Percentiles rank a stretch among this genome's conserved stretches.
Conservation (phyloP, 2,797 vertebrate species). For the Enoplosus armatus region DNA sequence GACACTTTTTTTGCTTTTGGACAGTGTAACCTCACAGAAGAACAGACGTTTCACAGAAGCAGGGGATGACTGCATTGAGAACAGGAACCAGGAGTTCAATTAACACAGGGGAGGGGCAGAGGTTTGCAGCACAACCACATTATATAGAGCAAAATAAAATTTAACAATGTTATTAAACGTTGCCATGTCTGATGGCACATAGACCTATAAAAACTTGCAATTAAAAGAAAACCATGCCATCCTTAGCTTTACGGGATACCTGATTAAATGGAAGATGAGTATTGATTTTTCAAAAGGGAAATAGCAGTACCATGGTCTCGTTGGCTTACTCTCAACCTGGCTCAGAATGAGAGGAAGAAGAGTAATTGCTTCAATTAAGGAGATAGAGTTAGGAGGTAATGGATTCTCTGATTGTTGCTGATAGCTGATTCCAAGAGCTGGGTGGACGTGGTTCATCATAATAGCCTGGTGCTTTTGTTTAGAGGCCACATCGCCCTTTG, state of each 20-base stretch:
- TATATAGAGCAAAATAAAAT: constrained; percentile 43
- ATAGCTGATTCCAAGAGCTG: constrained; percentile 51
- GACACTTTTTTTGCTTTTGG: background rate
- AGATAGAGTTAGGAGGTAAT: constrained; percentile 64
- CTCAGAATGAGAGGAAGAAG: constrained; percentile 45
- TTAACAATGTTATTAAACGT: constrained; percentile 45
- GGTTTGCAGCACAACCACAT: constrained; percentile 18
- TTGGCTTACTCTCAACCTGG: constrained; percentile 37
- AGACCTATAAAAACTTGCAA: constrained; percentile 39
- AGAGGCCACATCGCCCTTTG: background rate
- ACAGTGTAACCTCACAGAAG: background rate
- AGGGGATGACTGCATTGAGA: background rate
- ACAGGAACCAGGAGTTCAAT: constrained; percentile 2
- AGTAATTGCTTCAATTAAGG: constrained; percentile 74
- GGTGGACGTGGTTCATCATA: constrained; percentile 45
- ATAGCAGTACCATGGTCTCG: constrained; percentile 14
- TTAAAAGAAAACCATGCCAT: constrained; percentile 43
- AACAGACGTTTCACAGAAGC: background rate
- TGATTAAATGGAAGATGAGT: constrained; percentile 58
- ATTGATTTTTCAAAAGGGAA: constrained; percentile 61
- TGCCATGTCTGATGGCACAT: constrained; percentile 26
- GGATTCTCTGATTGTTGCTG: constrained; percentile 68
- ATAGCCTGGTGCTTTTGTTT: constrained; percentile 8
- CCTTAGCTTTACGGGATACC: constrained; percentile 29
- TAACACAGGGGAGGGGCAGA: background rate